Evolutionary conservation across 2,113 vertebrate genomes (phyloP).

Genomic region (Ictalurus punctatus): DNA sequence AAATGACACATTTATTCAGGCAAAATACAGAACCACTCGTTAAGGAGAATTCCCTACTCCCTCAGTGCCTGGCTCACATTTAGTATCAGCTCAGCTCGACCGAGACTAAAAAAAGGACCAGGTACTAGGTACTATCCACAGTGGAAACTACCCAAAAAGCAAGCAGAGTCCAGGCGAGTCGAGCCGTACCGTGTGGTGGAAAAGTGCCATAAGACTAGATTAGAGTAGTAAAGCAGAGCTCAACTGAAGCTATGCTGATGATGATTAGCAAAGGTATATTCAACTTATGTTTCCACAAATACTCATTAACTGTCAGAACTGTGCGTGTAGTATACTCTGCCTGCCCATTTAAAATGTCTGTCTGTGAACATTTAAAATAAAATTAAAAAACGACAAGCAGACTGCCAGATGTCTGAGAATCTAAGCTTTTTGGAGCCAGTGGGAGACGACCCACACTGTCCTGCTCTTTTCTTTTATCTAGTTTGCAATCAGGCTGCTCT

Average conservation of each 20-base stretch:
- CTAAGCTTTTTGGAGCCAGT: slow-evolving; percentile 31
- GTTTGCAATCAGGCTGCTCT: slow-evolving; percentile 19
- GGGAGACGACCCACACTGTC: slow-evolving; percentile 12
- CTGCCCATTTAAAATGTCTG: not conserved
- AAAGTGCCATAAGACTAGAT: not conserved
- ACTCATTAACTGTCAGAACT: slow-evolving; percentile 2
- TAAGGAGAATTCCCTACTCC: too few species aligned
- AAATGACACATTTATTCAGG: too few species aligned
- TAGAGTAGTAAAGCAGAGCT: not conserved
- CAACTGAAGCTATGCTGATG: slow-evolving; percentile 8
- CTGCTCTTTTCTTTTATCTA: slow-evolving; percentile 39
- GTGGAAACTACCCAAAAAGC: too few species aligned
- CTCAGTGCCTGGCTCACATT: too few species aligned
- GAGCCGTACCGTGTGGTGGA: too few species aligned
- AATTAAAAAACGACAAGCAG: not conserved
- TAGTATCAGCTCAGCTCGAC: too few species aligned
- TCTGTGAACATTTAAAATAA: not conserved
- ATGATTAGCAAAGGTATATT: not conserved
- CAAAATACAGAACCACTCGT: too few species aligned
- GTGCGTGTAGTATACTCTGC: not conserved
- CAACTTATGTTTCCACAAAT: slow-evolving; percentile 22
- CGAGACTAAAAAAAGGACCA: too few species aligned
- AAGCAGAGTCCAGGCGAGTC: too few species aligned
- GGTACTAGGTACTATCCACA: too few species aligned
- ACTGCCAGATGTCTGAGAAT: slow-evolving; percentile 42